Evolutionary conservation across 1,140 invertebrate species (phyloP).

Genomic region (Drosophila yakuba): DNA sequence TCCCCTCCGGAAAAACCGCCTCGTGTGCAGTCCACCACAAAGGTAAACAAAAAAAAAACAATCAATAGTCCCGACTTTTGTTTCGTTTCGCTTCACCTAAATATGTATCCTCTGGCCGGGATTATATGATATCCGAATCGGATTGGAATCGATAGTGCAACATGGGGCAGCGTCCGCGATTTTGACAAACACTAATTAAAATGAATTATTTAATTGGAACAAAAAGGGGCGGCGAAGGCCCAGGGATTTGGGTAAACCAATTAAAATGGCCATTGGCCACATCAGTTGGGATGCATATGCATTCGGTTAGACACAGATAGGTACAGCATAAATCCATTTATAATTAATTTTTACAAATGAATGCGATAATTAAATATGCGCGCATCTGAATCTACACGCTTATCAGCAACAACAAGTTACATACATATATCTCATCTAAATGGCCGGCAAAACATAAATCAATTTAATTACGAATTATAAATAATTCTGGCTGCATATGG

Average conservation of each 20-base stretch:
- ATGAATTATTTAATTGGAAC: slow-evolving; percentile 51
- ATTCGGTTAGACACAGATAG: slow-evolving; percentile 32
- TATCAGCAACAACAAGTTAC: slow-evolving; percentile 3
- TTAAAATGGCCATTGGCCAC: slow-evolving; percentile 32
- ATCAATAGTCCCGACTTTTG: slow-evolving; percentile 25
- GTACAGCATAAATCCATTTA: slow-evolving; percentile 55
- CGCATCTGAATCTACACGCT: slow-evolving; percentile 24
- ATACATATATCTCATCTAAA: slow-evolving; percentile 6
- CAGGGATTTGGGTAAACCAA: slow-evolving; percentile 29
- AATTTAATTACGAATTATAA: slow-evolving; percentile 34
- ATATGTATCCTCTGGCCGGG: not conserved
- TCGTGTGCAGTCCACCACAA: slow-evolving; percentile 33
- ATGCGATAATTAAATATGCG: slow-evolving; percentile 56
- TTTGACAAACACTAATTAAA: slow-evolving; percentile 61
- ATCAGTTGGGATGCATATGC: slow-evolving; percentile 14
- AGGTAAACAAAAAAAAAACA: slow-evolving; percentile 35
- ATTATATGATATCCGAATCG: slow-evolving; percentile 50
- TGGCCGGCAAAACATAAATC: slow-evolving; percentile 16
- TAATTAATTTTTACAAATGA: slow-evolving; percentile 66
- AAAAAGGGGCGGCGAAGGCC: not conserved
- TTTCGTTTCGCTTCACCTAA: slow-evolving; percentile 3
- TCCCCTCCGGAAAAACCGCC: slow-evolving; percentile 17
- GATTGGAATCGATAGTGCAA: slow-evolving; percentile 33
- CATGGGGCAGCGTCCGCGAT: slow-evolving; percentile 13
- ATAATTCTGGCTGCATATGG: not conserved